These are phyloP conservation scores for Mobula hypostoma DNA, from an alignment of 2,113 vertebrate species.

Conservation along the genomic window DNA sequence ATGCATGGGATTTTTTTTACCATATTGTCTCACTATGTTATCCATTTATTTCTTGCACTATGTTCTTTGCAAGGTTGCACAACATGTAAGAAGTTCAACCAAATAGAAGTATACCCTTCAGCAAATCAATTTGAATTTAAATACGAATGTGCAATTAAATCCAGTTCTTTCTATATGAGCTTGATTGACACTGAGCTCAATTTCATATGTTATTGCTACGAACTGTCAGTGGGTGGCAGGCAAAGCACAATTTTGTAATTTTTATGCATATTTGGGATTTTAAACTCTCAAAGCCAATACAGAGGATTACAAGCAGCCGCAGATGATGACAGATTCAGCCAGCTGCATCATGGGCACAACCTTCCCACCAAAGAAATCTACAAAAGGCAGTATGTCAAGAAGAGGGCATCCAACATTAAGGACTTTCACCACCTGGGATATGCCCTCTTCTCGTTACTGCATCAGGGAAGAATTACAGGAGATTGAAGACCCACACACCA, in stretches of 20 bases:
- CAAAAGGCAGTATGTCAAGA: no score
- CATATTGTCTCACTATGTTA: not conserved
- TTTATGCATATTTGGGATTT: not conserved
- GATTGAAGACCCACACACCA: no score
- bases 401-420: no score
- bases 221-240: slow-evolving; percentile 29
- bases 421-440: no score
- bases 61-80: not conserved
- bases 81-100: not conserved
- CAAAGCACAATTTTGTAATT: not conserved
- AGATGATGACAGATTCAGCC: no score
- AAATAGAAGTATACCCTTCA: not conserved
- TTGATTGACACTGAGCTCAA: not conserved
- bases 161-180: not conserved
- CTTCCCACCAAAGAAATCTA: no score
- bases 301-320: no score
- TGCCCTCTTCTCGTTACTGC: no score
- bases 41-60: not conserved
- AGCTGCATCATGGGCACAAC: no score
- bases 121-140: not conserved
- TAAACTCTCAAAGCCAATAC: not conserved
- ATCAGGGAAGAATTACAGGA: no score
- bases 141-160: not conserved
- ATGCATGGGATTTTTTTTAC: not conserved
- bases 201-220: slow-evolving; percentile 6